Conservation (phyloP, 2,113 vertebrate genomes). For the Pterocles orientalis region DNA sequence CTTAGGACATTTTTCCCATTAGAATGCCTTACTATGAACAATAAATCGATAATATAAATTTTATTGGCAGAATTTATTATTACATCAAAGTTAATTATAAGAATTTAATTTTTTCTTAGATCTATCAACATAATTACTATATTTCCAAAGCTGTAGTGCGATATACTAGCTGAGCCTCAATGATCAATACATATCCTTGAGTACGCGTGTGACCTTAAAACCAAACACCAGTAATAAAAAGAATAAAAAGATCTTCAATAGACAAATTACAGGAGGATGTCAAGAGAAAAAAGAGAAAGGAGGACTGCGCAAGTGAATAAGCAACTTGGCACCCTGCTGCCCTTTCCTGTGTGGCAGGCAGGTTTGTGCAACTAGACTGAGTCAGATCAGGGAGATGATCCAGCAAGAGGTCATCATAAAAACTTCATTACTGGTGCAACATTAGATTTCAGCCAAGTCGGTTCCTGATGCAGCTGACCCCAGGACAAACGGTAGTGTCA, state of each 20-base stretch:
- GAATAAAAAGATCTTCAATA: background rate
- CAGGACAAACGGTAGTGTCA: background rate
- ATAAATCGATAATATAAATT: background rate
- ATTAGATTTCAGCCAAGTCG: background rate
- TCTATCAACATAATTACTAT: background rate
- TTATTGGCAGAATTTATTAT: background rate
- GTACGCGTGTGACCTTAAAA: background rate
- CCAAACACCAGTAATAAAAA: background rate
- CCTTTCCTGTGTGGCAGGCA: background rate
- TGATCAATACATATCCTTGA: background rate
- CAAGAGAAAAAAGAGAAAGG: background rate
- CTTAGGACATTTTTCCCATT: background rate
- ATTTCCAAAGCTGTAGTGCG: background rate
- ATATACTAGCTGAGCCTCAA: background rate
- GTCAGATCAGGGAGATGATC: background rate
- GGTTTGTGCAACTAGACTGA: background rate
- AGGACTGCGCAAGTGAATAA: background rate
- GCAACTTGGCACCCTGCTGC: background rate
- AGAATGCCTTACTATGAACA: background rate
- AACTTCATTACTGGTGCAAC: background rate
- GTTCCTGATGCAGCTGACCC: background rate
- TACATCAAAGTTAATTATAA: background rate
- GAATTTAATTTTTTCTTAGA: background rate
- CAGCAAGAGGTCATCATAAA: background rate
- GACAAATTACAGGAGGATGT: background rate